Evolutionary conservation across 1,140 invertebrate species (phyloP).

Genomic region (Ooceraea biroi): DNA sequence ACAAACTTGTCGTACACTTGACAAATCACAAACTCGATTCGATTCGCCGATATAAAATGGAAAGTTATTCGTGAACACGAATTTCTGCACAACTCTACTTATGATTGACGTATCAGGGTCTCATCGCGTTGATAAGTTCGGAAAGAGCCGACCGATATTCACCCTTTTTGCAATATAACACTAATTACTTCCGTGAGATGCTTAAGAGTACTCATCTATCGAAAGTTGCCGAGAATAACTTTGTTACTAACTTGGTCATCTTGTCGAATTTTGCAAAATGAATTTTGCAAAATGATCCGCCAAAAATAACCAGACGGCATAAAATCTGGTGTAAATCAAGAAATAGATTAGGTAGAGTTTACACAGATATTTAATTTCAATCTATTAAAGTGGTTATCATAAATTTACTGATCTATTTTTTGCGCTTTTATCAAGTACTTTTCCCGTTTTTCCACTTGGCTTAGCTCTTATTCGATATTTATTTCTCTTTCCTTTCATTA

Average conservation of each 20-base stretch:
- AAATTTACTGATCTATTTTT: no score
- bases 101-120: conserved; percentile 31
- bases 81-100: conserved; percentile 10
- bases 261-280: neutral
- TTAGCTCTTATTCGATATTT: neutral
- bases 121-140: conserved; percentile 45
- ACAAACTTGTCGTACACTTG: neutral
- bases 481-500: conserved; percentile 20
- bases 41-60: neutral
- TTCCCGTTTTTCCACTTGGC: neutral
- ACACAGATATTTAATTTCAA: no score
- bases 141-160: conserved; percentile 35
- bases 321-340: no score
- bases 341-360: no score
- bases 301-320: neutral
- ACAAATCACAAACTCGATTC: neutral
- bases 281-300: neutral
- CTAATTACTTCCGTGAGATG: conserved; percentile 22
- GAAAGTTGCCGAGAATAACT: conserved; percentile 34
- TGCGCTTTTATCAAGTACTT: neutral
- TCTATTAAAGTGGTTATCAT: no score
- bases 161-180: conserved; percentile 33
- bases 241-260: conserved; percentile 33
- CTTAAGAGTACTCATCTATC: conserved; percentile 26
- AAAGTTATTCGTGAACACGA: conserved; percentile 28